phyloP scores from a whole-genome alignment of 1,140 invertebrate genomes.

The Mamestra configurata region DNA sequence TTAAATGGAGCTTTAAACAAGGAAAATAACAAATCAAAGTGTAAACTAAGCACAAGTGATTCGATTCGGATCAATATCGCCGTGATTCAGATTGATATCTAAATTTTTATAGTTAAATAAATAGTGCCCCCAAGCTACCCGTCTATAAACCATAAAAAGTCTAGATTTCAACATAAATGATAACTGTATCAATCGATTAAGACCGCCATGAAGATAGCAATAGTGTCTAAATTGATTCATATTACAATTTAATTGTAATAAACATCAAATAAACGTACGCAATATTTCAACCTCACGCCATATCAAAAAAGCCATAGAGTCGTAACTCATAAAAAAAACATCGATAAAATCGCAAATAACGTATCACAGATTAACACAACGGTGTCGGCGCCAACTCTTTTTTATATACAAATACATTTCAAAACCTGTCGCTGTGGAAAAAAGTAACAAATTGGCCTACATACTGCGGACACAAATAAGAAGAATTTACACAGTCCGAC shows the following conservation, averaged over 20 bases:
- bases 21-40: constrained; percentile 15
- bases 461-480: constrained; percentile 74
- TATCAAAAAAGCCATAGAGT: constrained; percentile 34
- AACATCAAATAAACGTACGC: constrained; percentile 27
- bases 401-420: constrained; percentile 58
- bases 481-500: constrained; percentile 72
- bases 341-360: constrained; percentile 52
- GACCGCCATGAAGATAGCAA: constrained; percentile 35
- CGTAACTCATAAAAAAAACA: constrained; percentile 44
- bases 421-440: constrained; percentile 74
- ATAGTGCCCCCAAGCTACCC: not conserved
- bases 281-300: constrained; percentile 16
- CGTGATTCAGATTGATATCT: not conserved
- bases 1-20: not conserved
- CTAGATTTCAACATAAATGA: constrained; percentile 17
- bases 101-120: not conserved
- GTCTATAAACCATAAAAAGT: constrained; percentile 11
- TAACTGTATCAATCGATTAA: not conserved
- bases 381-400: constrained; percentile 57
- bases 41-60: not conserved
- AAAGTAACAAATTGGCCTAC: constrained; percentile 75
- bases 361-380: constrained; percentile 63
- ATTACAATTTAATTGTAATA: constrained; percentile 43
- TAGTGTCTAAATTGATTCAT: constrained; percentile 19
- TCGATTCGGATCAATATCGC: constrained; percentile 4